A percentile compares a stretch with the other conserved stretches of the same genome.
These are phyloP conservation scores for Puffinus mauretanicus DNA, from an alignment of 2,113 vertebrate genomes.

Conservation along the genomic window DNA sequence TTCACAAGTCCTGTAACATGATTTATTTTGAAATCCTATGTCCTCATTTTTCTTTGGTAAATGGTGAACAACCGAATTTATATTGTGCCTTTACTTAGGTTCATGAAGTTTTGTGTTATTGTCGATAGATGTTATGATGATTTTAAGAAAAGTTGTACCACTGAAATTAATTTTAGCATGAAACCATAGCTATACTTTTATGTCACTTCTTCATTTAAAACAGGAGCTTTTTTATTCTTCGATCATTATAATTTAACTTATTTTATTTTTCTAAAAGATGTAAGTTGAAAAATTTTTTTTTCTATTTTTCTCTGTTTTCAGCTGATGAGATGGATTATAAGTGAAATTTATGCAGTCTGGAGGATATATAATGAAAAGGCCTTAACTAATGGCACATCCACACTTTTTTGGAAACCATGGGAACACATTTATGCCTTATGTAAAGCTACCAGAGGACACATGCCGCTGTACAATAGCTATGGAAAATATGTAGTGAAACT, in stretches of 20 bases:
- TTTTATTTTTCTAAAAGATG: not conserved
- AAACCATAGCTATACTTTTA: not conserved
- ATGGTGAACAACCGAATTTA: not conserved
- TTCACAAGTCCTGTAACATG: not conserved
- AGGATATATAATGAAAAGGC: constrained; percentile 65
- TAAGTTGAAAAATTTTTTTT: not conserved
- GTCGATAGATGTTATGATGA: not conserved
- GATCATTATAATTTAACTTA: not conserved
- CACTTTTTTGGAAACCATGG: constrained; percentile 87
- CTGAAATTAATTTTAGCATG: not conserved
- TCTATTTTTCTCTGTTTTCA: constrained; percentile 45
- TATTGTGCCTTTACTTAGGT: not conserved
- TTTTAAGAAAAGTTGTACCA: not conserved
- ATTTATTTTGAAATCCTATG: not conserved
- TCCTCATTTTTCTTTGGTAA: not conserved
- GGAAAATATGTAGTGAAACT: constrained; percentile 92
- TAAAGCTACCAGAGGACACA: constrained; percentile 79
- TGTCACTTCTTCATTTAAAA: not conserved
- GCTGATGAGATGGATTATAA: constrained; percentile 92
- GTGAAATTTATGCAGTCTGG: constrained; percentile 87
- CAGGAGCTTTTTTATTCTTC: not conserved
- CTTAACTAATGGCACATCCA: constrained; percentile 22
- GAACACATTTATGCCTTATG: constrained; percentile 92
- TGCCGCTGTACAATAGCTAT: constrained; percentile 86
- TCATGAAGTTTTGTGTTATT: not conserved